Evolutionary conservation across 1,140 invertebrate species (phyloP).

Genomic region (Drosophila punjabiensis): DNA sequence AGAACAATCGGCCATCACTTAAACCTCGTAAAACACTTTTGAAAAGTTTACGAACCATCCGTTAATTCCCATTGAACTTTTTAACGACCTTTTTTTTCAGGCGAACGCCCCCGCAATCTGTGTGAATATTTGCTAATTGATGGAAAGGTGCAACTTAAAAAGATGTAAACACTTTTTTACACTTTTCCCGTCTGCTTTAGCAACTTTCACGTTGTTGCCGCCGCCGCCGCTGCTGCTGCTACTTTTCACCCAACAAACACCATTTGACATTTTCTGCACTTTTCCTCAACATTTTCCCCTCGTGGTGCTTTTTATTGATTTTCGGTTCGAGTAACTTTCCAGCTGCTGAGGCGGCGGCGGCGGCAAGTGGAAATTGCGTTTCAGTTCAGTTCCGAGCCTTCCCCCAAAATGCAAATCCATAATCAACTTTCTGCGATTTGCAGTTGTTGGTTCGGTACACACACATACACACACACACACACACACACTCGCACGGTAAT

Average conservation of each 20-base stretch:
- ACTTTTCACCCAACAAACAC: constrained; percentile 57
- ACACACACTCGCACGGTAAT: constrained; percentile 34
- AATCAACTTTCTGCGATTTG: constrained; percentile 63
- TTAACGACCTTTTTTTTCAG: constrained; percentile 20
- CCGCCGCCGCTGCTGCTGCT: background rate
- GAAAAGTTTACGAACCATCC: constrained; percentile 8
- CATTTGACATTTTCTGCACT: constrained; percentile 67
- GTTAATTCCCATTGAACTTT: constrained; percentile 17
- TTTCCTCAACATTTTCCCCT: constrained; percentile 32
- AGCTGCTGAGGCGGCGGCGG: constrained; percentile 16
- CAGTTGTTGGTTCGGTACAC: constrained; percentile 46
- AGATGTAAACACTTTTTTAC: constrained; percentile 54
- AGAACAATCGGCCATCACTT: background rate
- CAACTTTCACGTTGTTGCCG: constrained; percentile 69
- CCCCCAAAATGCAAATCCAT: constrained; percentile 72
- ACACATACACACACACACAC: background rate
- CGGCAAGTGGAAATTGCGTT: constrained; percentile 57
- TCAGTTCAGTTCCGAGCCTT: constrained; percentile 37
- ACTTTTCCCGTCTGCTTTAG: constrained; percentile 27
- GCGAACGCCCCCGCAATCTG: constrained; percentile 10
- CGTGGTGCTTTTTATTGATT: constrained; percentile 65
- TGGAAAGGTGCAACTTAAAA: constrained; percentile 50
- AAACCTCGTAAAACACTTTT: background rate
- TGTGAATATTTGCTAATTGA: constrained; percentile 50
- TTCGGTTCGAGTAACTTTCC: constrained; percentile 65